These are phyloP conservation scores for Myotis daubentonii DNA, from an alignment of 2,797 vertebrate species.

Conservation along the genomic window DNA sequence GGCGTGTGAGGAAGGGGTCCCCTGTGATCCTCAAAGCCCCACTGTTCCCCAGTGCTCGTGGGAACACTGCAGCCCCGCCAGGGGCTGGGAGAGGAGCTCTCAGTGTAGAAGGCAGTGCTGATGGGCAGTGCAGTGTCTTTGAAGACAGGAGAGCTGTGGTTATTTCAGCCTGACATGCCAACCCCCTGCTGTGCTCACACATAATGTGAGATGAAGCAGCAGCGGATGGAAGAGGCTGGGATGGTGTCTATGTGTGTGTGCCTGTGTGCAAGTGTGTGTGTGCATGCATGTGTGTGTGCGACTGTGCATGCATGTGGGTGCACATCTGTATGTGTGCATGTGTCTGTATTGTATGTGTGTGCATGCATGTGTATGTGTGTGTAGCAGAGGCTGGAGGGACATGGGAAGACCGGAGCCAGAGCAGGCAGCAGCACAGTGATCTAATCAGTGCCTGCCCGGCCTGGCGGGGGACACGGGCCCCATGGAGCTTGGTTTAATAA, in stretches of 20 bases:
- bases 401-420: not conserved
- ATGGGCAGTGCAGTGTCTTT: not conserved
- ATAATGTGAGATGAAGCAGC: not conserved
- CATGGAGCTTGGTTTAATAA: accelerated
- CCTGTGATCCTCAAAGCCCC: not conserved
- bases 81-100: not conserved
- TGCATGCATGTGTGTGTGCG: accelerated
- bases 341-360: too few species aligned
- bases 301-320: too few species aligned
- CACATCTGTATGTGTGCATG: not conserved
- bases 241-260: accelerated
- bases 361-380: accelerated
- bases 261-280: not conserved
- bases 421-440: accelerated
- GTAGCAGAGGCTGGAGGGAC: not conserved
- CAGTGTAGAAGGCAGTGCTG: not conserved
- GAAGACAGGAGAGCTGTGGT: not conserved
- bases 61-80: not conserved
- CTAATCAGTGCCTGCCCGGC: not conserved
- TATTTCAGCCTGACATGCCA: not conserved
- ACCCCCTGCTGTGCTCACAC: not conserved
- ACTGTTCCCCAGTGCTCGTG: not conserved
- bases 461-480: accelerated
- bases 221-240: not conserved
- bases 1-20: not conserved